Evolutionary conservation across 2,113 vertebrate species (phyloP).

Genomic region (Planiliza haematocheilus): DNA sequence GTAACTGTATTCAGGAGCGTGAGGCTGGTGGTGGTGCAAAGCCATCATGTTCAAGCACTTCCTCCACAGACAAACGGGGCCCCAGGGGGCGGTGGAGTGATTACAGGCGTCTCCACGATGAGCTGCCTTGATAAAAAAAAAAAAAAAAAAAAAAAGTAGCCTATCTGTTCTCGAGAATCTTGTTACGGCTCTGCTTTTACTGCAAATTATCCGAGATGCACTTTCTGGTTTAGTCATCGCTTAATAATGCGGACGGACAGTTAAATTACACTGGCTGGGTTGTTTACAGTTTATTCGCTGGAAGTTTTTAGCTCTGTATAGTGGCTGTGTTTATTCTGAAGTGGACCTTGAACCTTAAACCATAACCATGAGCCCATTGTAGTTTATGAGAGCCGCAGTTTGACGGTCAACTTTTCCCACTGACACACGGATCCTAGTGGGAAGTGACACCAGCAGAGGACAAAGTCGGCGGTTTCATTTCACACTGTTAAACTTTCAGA

Average conservation of each 20-base stretch:
- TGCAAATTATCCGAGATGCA: background rate
- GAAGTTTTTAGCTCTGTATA: background rate
- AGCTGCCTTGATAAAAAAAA: slow-evolving; percentile 67
- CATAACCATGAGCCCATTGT: background rate
- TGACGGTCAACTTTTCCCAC: background rate
- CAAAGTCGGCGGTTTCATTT: slow-evolving; percentile 27
- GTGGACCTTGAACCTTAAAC: background rate
- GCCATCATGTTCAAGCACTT: slow-evolving; percentile 54
- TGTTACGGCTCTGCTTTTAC: slow-evolving; percentile 5
- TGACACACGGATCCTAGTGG: slow-evolving; percentile 16
- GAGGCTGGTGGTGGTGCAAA: slow-evolving; percentile 35
- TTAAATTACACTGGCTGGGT: background rate
- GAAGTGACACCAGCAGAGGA: slow-evolving; percentile 47
- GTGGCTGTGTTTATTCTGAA: too few species aligned
- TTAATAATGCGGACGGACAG: background rate
- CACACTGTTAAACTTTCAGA: background rate
- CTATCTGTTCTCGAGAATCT: slow-evolving; percentile 50
- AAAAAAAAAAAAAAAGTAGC: too few species aligned
- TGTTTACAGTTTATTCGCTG: background rate
- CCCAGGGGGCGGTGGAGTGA: slow-evolving; percentile 55
- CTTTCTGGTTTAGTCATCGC: slow-evolving; percentile 11
- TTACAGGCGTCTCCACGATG: slow-evolving; percentile 77
- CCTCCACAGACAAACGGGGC: slow-evolving; percentile 59
- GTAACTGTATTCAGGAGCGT: slow-evolving; percentile 5
- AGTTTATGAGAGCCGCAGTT: background rate